Percentiles rank a stretch among this genome's conserved stretches.
Conservation (phyloP, 2,797 vertebrate genomes). For the Coccyzus lansbergi region DNA sequence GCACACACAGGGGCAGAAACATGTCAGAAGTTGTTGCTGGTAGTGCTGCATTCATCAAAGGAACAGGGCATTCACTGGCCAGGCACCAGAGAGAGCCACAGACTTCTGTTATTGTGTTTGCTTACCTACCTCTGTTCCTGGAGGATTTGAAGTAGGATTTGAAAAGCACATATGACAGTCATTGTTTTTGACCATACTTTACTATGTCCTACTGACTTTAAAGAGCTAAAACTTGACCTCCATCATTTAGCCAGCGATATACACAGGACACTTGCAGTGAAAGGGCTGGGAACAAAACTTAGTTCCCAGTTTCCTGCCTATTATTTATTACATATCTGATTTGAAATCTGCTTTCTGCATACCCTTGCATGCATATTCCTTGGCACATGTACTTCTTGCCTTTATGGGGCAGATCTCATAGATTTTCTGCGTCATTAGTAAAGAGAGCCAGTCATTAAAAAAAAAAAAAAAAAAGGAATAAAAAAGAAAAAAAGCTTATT, state of each 20-base stretch:
- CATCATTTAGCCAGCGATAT: not conserved
- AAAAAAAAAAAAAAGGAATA: too few species aligned
- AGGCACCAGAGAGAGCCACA: not conserved
- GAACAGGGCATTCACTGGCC: not conserved
- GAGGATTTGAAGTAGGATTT: conserved; percentile 18
- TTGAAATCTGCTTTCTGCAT: conserved; percentile 49
- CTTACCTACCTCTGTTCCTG: conserved; percentile 16
- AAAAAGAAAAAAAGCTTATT: conserved; percentile 60
- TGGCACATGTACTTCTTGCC: conserved; percentile 39
- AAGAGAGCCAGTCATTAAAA: conserved; percentile 54
- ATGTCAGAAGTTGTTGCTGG: not conserved
- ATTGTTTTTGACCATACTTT: conserved; percentile 1
- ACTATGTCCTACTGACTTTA: not conserved
- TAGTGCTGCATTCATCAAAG: not conserved
- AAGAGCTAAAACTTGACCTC: not conserved
- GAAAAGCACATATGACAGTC: not conserved
- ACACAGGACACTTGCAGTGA: not conserved
- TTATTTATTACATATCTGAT: conserved; percentile 45
- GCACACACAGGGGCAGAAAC: not conserved
- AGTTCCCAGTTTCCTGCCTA: conserved; percentile 36
- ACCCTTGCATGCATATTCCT: conserved; percentile 20
- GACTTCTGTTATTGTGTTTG: conserved; percentile 22
- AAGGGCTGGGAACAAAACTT: conserved; percentile 23
- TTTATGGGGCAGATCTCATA: conserved; percentile 59
- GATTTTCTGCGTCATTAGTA: conserved; percentile 62